Conservation (phyloP, 2,113 vertebrate species). For the Haemorhous mexicanus region DNA sequence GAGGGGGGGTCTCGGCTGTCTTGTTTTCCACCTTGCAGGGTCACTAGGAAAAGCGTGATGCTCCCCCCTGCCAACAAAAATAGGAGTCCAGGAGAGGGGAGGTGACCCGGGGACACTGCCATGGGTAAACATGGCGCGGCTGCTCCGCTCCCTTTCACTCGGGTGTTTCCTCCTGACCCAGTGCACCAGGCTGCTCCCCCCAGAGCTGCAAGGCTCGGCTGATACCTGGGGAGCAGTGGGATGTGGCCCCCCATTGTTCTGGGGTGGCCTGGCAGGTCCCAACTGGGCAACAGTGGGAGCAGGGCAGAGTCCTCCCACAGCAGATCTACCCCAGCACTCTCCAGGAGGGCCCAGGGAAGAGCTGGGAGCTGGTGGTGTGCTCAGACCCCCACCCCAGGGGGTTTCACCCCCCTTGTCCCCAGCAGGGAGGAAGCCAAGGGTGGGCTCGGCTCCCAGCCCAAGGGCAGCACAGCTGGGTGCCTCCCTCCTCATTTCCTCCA, state of each 20-base stretch:
- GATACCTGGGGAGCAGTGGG: background rate
- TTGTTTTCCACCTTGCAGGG: slow-evolving; percentile 73
- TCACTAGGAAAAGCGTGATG: background rate
- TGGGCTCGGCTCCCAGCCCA: accelerated
- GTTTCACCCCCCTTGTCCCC: background rate
- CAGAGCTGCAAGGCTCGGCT: background rate
- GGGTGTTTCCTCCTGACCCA: background rate
- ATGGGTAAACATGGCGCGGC: background rate
- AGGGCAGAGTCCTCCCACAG: background rate
- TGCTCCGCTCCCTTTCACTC: background rate
- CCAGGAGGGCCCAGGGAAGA: background rate
- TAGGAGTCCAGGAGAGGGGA: slow-evolving; percentile 36
- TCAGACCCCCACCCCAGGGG: background rate
- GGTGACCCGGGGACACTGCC: background rate
- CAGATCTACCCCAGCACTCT: too few relatives aligned
- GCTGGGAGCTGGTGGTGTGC: background rate
- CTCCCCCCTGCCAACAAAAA: slow-evolving; percentile 69
- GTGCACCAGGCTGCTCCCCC: background rate
- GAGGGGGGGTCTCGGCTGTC: background rate
- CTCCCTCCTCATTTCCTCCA: slow-evolving; percentile 40
- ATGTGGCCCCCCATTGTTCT: background rate
- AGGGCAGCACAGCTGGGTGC: background rate
- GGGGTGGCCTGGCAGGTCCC: background rate
- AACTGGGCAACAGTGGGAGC: background rate
- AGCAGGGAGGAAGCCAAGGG: background rate